Conservation (phyloP, 2,888 invertebrate species). For the Spialia ferax region DNA sequence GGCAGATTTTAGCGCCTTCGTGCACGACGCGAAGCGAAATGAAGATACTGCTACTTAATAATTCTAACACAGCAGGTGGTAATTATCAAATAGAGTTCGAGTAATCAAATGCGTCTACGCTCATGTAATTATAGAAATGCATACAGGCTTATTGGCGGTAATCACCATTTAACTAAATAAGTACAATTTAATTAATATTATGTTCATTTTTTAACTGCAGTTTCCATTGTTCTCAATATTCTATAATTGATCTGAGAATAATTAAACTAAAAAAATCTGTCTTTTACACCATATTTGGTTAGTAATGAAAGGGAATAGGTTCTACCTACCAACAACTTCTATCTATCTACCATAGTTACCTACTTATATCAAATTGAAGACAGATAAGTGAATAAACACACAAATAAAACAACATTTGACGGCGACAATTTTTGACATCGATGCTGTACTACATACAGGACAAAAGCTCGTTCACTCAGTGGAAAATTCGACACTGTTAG, state of each 20-base stretch:
- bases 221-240: no score
- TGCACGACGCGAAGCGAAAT: slow-evolving; percentile 15
- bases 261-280: no score
- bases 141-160: background rate
- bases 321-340: no score
- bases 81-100: slow-evolving; percentile 30
- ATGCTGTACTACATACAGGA: background rate
- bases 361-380: no score
- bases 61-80: slow-evolving; percentile 34
- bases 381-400: no score
- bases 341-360: no score
- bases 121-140: slow-evolving; percentile 2
- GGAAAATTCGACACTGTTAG: slow-evolving; percentile 20
- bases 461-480: slow-evolving; percentile 4
- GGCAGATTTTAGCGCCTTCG: slow-evolving; percentile 30
- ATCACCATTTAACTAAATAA: background rate
- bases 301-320: background rate
- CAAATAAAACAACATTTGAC: no score
- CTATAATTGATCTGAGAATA: no score
- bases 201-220: no score
- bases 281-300: no score
- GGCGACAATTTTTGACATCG: background rate
- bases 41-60: slow-evolving; percentile 35
- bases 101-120: slow-evolving; percentile 6
- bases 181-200: no score